A percentile compares a stretch with the other conserved stretches of the same genome.
Conservation (phyloP, 2,797 vertebrate species). For the Euphonia xanthogaster region DNA sequence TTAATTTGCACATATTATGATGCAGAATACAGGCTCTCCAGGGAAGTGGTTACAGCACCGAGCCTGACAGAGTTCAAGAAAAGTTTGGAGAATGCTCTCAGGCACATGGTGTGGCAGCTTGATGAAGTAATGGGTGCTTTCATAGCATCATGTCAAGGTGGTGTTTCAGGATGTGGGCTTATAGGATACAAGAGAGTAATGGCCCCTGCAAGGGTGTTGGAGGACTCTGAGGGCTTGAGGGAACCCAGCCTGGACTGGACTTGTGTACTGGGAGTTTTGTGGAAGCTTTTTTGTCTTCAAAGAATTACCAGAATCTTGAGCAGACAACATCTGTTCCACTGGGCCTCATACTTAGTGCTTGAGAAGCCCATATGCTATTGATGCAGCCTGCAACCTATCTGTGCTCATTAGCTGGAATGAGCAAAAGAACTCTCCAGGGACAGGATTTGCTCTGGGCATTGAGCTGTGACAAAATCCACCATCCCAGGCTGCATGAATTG, state of each 20-base stretch:
- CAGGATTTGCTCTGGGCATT: background rate
- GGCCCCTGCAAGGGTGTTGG: background rate
- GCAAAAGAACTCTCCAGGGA: background rate
- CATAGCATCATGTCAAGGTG: background rate
- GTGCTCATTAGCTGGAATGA: background rate
- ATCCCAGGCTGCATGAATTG: rapidly evolving
- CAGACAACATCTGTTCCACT: background rate
- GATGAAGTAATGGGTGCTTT: background rate
- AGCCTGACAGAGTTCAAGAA: background rate
- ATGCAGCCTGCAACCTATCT: background rate
- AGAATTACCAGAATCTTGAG: background rate
- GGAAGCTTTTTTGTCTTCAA: background rate
- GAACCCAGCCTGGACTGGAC: background rate
- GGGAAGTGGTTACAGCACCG: background rate
- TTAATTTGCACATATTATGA: background rate
- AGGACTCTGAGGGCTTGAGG: background rate
- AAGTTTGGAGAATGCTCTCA: background rate
- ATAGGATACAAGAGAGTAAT: background rate
- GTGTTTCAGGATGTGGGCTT: background rate
- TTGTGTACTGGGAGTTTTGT: background rate
- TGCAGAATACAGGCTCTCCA: background rate
- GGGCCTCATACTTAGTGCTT: rapidly evolving
- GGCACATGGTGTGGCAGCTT: background rate
- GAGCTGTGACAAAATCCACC: background rate
- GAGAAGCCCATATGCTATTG: background rate